phyloP scores from a whole-genome alignment of 2,797 vertebrate genomes.

The Cryptoprocta ferox region DNA sequence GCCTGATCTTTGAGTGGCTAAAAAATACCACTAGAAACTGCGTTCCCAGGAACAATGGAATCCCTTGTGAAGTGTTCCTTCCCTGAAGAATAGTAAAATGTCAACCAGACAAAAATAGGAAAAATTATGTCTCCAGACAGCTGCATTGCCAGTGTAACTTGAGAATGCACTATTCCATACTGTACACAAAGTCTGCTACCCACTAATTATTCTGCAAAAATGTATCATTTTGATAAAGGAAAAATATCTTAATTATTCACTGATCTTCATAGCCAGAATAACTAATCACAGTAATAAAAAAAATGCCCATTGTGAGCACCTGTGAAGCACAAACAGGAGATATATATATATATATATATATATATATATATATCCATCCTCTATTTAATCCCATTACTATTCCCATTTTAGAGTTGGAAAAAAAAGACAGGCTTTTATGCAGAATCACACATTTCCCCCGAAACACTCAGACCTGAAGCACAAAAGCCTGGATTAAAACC shows the following conservation, averaged over 20 bases:
- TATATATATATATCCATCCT: not conserved
- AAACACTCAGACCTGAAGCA: not conserved
- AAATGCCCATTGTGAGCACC: not conserved
- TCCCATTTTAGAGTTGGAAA: not conserved
- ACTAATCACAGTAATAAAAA: conserved; percentile 22
- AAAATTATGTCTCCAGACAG: conserved; percentile 67
- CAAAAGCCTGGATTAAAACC: conserved; percentile 10
- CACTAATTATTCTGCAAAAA: conserved; percentile 60
- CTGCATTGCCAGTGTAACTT: not conserved
- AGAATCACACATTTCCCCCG: not conserved
- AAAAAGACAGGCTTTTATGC: not conserved
- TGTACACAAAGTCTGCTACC: conserved; percentile 17
- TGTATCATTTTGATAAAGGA: conserved; percentile 43
- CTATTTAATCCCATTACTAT: not conserved
- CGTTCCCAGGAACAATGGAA: conserved; percentile 22
- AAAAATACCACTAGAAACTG: conserved; percentile 38
- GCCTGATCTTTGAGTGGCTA: conserved; percentile 61
- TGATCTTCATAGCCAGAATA: conserved; percentile 8
- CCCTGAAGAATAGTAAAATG: conserved; percentile 72
- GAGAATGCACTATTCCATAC: not conserved
- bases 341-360: no score
- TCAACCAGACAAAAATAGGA: conserved; percentile 74
- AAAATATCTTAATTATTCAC: conserved; percentile 42
- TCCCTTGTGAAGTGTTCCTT: conserved; percentile 63
- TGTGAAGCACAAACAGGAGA: not conserved